phyloP scores from a whole-genome alignment of 1,140 invertebrate genomes.

The Drosophila virilis region DNA sequence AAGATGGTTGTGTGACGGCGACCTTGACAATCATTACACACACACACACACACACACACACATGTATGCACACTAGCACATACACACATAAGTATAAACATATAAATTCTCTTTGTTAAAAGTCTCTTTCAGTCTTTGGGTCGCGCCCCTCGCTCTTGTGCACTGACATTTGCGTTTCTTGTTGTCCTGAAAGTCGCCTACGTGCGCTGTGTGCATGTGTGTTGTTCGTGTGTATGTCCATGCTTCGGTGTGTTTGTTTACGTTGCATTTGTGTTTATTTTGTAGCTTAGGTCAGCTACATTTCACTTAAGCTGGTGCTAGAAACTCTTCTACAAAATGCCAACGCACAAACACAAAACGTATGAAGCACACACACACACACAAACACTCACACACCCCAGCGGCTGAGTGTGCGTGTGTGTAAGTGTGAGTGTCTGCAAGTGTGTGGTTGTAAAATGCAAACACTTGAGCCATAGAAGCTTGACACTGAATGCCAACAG shows the following conservation, averaged over 20 bases:
- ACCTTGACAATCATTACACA: slow-evolving; percentile 48
- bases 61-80: background rate
- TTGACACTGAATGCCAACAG: slow-evolving; percentile 61
- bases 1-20: slow-evolving; percentile 28
- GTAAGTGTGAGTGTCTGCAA: slow-evolving; percentile 13
- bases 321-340: slow-evolving; percentile 50
- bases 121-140: background rate
- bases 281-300: slow-evolving; percentile 77
- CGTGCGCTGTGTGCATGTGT: slow-evolving; percentile 13
- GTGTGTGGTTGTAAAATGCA: slow-evolving; percentile 76
- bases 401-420: slow-evolving; percentile 1
- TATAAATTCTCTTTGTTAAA: background rate
- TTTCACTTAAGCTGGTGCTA: slow-evolving; percentile 68
- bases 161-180: slow-evolving; percentile 41
- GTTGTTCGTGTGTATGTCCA: slow-evolving; percentile 10
- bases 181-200: slow-evolving; percentile 33
- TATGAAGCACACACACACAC: slow-evolving; percentile 30
- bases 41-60: slow-evolving; percentile 13
- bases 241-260: slow-evolving; percentile 10
- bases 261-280: slow-evolving; percentile 63
- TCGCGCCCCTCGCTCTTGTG: slow-evolving; percentile 3
- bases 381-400: slow-evolving; percentile 14
- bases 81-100: background rate
- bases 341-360: slow-evolving; percentile 50
- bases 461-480: slow-evolving; percentile 74